Evolutionary conservation across 2,113 vertebrate species (phyloP), one percentile per base, ranked within the genome.

Genomic region (Mellivora capensis): DNA sequence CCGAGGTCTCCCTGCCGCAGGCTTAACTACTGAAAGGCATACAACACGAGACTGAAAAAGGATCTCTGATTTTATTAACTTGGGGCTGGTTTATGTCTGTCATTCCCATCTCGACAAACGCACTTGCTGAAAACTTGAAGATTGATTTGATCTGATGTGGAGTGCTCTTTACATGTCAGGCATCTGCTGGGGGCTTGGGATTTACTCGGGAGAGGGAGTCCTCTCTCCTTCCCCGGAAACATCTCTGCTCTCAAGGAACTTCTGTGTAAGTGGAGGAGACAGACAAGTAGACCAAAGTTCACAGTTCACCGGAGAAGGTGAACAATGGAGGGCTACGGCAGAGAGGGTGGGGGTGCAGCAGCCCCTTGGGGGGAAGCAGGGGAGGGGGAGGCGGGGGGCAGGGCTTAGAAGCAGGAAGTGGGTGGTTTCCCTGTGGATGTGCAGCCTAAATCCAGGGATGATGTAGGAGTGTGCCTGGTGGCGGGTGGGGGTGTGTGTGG

Each of bases 271-370:
- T 47, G 67, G 82, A 74, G n/a, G 88, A 94, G 71, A 34, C 61
- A 90, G 57, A 34, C 23, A 49, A 17, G 17, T 2, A 72, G 67
- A 57, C 18, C 62, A 14, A 64, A 44, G 83, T 34, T 86, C 90
- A 20, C 6, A 8, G 42, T 29, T 13, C 23, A 49, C 27, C 37
- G 62, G 27, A 79, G 18, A 62, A 20, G 34, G 67, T 57, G 69
- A 64, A 67, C 2, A 27, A 7, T 27, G 11, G 54, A 8, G 77
- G 17, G 62, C 49, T 4, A 1, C 69, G 23, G 31, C 37, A 42
- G 54, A 61, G 52, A 7, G 1, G 6, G 13, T 0, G 1, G 7
- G 0, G 2, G 10, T 0, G 2, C 2, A 57, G 18, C 3, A 8
- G 8, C 17, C 6, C 9, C 21, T 29, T 54, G 52, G 17, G 17